A percentile compares a stretch with the other conserved stretches of the same genome.
Conservation (phyloP, 2,888 invertebrate species). For the Endotricha flammealis region DNA sequence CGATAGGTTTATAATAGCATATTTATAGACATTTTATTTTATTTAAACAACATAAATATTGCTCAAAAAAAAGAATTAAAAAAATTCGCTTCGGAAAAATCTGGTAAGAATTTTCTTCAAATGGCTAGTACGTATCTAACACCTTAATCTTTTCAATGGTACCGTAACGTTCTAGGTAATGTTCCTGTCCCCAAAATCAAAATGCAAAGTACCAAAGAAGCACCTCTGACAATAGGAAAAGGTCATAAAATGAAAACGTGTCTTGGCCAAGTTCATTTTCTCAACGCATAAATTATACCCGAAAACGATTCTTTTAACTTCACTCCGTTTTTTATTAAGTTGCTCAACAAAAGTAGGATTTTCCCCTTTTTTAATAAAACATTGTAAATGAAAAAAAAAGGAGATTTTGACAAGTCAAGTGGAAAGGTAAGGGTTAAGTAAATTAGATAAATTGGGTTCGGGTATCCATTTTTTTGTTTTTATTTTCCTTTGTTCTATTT, state of each 20-base stretch:
- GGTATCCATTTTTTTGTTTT: constrained; percentile 22
- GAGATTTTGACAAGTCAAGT: constrained; percentile 30
- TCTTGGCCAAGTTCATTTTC: constrained; percentile 42
- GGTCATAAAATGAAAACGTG: constrained; percentile 59
- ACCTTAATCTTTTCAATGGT: no score
- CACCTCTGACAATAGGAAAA: constrained; percentile 29
- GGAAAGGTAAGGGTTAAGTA: constrained; percentile 24
- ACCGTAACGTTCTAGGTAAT: no score
- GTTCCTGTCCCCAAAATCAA: background rate
- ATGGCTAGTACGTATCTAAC: no score
- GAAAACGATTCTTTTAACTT: constrained; percentile 22
- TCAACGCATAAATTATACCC: constrained; percentile 46
- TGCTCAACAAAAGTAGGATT: constrained; percentile 32
- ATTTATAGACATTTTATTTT: no score
- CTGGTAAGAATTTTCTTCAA: no score
- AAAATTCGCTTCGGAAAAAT: no score
- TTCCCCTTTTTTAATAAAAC: constrained; percentile 40
- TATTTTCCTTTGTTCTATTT: constrained; percentile 13
- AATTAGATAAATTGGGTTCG: constrained; percentile 35
- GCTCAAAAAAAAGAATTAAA: no score
- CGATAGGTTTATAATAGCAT: no score
- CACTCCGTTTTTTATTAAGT: constrained; percentile 42
- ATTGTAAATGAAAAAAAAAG: constrained; percentile 38
- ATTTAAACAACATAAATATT: no score
- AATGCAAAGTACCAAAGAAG: background rate